Evolutionary conservation across 35 echinoderm and acorn worm genomes (phyloP).

Genomic region (Strongylocentrotus purpuratus): DNA sequence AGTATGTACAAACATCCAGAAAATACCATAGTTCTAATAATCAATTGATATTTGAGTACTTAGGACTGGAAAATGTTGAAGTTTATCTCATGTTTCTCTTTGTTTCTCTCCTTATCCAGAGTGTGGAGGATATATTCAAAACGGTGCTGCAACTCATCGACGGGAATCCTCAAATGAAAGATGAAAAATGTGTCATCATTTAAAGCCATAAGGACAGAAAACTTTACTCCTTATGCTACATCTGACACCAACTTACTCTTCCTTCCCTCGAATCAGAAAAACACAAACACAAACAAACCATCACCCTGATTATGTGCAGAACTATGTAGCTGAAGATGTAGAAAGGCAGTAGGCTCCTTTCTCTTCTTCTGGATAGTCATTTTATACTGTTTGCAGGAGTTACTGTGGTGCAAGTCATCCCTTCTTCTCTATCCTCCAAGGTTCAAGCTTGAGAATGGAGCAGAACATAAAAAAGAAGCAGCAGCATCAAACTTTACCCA

Average conservation of each 20-base stretch:
- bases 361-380: neutral
- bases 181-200: conserved; percentile 74
- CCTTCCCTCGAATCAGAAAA: neutral
- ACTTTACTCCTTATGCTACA: neutral
- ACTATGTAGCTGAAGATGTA: neutral
- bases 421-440: neutral
- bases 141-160: conserved; percentile 84
- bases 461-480: neutral
- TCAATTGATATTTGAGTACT: too few species aligned
- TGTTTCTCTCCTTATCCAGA: conserved; percentile 61
- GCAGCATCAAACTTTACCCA: neutral
- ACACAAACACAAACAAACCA: neutral
- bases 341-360: neutral
- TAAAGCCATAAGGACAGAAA: conserved; percentile 12
- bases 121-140: conserved; percentile 88
- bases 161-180: conserved; percentile 84
- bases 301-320: neutral
- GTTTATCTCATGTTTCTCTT: neutral
- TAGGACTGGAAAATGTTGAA: neutral
- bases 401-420: neutral
- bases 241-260: neutral
- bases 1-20: too few species aligned
- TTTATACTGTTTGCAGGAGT: neutral
- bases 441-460: neutral
- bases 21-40: too few species aligned